Evolutionary conservation across 2,888 invertebrate genomes (phyloP), one percentile per base, ranked within the genome.

Genomic region (Drosophila flavopinicola): DNA sequence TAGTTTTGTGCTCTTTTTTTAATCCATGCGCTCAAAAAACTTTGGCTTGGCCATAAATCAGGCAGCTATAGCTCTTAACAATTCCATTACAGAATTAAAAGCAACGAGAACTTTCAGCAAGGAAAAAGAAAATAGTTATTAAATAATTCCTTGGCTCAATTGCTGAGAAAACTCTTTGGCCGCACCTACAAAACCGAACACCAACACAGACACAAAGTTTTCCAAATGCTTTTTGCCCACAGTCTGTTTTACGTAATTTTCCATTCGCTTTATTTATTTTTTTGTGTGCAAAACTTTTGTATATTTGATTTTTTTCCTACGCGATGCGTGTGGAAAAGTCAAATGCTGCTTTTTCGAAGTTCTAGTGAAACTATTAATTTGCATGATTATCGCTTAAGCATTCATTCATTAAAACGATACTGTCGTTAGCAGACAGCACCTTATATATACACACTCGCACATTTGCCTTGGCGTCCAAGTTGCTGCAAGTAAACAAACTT

Each of bases 361-460:
- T 35, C 48, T 53, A 63, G 58, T 39, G 47, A 58, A 87, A 80
- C 83, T 85, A 83, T 89, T 87, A 85, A 88, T 89, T 89, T 88
- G 76, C 79, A 77, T 87, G 87, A 87, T 89, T 88, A 89, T 88
- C 89, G 85, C 45, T 87, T 66, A 70, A 75, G 75, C 80, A 88
- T 87, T 87, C 88, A 78, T 83, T 75, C 75, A 79, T 74, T 86
- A 73, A 73, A 71, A 48, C 56, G 63, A 66, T 66, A 78, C 76
- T 76, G 67, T 71, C 69, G 68, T 77, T 77, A 65, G 69, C 59
- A 30, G 42, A 44, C 53, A 53, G 51, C 32, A 7, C 32, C 24
- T 35, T 13, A 15, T 6, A 39, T 5, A 23, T 27, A 58, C 11
- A 30, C 7, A 17, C 7, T 11, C n/a, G 35, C 10, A 44, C 13